Percentiles rank a stretch among this genome's conserved stretches.
Evolutionary conservation across 2,113 vertebrate genomes (phyloP).

Genomic region (Datnioides undecimradiatus): DNA sequence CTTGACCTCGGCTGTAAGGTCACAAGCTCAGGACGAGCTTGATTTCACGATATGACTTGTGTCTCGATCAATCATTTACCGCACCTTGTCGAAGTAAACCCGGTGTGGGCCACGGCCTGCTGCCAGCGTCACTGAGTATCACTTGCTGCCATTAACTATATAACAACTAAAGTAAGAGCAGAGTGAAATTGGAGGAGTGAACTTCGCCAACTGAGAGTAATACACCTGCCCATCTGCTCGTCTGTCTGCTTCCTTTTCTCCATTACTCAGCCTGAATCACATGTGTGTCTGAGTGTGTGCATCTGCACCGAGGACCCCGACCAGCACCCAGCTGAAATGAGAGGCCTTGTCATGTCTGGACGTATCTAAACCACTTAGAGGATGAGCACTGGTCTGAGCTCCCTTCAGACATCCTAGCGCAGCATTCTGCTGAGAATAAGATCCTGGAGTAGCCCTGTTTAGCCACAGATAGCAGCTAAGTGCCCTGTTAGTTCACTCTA

Average conservation of each 20-base stretch:
- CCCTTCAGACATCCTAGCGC: conserved; percentile 51
- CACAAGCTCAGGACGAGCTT: not conserved
- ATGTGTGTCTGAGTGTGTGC: conserved; percentile 11
- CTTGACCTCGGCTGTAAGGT: conserved; percentile 36
- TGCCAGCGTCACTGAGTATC: not conserved
- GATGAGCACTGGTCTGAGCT: conserved; percentile 59
- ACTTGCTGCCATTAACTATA: conserved; percentile 44
- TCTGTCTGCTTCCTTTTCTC: conserved; percentile 35
- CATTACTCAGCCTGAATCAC: conserved; percentile 39
- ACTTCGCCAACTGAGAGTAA: conserved; percentile 22
- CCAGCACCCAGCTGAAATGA: conserved; percentile 10
- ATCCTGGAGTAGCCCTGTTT: conserved; percentile 56
- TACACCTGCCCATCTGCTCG: conserved; percentile 6
- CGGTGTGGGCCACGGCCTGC: not conserved
- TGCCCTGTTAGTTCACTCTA: conserved; percentile 71
- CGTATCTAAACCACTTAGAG: conserved; percentile 64
- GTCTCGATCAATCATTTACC: conserved; percentile 56
- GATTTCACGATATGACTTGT: conserved; percentile 26
- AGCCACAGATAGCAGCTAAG: conserved; percentile 69
- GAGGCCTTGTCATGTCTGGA: conserved; percentile 44
- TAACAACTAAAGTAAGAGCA: conserved; percentile 19
- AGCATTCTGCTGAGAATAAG: conserved; percentile 56
- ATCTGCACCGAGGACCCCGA: conserved; percentile 13
- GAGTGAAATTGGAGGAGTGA: conserved; percentile 42
- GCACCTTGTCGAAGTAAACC: conserved; percentile 29